Evolutionary conservation across 2,888 invertebrate genomes (phyloP).

Genomic region (Drosophila dives): DNA sequence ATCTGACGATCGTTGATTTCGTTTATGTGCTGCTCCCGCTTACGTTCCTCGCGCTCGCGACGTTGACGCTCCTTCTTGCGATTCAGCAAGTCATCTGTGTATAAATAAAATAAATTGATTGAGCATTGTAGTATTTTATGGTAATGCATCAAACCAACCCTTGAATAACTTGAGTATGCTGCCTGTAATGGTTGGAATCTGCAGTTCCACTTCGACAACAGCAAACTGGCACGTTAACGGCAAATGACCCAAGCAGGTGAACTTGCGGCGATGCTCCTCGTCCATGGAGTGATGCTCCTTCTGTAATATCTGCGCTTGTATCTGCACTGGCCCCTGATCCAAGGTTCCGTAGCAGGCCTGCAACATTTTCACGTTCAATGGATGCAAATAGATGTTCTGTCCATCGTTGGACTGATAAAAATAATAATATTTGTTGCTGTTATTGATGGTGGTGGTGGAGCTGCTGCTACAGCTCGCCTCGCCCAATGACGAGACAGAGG

Average conservation of each 20-base stretch:
- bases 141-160: constrained; percentile 85
- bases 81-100: constrained; percentile 89
- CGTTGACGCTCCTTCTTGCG: constrained; percentile 90
- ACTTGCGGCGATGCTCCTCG: constrained; percentile 91
- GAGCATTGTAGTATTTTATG: neutral
- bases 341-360: constrained; percentile 93
- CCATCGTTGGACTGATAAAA: constrained; percentile 92
- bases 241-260: constrained; percentile 93
- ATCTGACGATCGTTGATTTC: constrained; percentile 90
- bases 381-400: constrained; percentile 96
- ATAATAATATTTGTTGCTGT: constrained; percentile 81
- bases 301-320: constrained; percentile 93
- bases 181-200: constrained; percentile 89
- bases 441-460: constrained; percentile 81
- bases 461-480: constrained; percentile 54
- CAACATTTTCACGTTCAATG: constrained; percentile 95
- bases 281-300: constrained; percentile 94
- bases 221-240: constrained; percentile 96
- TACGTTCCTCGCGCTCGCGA: constrained; percentile 91
- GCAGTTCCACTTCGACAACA: constrained; percentile 93
- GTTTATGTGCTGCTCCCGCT: constrained; percentile 91
- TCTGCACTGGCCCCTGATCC: constrained; percentile 90
- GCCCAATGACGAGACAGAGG: constrained; percentile 59
- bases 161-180: constrained; percentile 89
- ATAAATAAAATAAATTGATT: neutral